Base-by-base conservation (phyloP, 2,797 vertebrate genomes). In the Pipistrellus nathusii region DNA sequence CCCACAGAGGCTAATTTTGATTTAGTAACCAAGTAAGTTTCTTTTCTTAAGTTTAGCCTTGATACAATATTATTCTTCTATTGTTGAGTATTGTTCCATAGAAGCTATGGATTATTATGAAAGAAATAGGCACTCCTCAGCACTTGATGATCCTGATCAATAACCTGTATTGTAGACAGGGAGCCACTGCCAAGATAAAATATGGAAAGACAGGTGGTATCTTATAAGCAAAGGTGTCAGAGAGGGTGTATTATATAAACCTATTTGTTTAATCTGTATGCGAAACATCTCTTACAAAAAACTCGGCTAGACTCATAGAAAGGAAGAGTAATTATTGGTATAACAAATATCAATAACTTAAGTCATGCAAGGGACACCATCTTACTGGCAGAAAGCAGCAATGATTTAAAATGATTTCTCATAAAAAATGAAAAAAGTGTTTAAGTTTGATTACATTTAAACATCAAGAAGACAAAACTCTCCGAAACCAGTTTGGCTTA, bases 1-100 rank as follows among this genome's bases (percentile, higher is more conserved):
- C 93, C 97, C 94, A 95, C 95, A 85, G 97, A 97, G 97, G 38
- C 89, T 97, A 97, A 98, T 98, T 97, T 93, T 94, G 86, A 95
- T 96, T 96, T 21, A 0, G 95, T 98, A 98, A 98, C 98, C 90
- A 98, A 97, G 95, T 97, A 90, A 71, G 20, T 94, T 72, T 95
- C 41, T 96, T 25, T 97, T 83, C 55, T 84, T 97, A 95, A 96
- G 35, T 5, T 44, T 88, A 96, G 46, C 1, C 80, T 95, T 95
- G 30, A 44, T 55, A 94, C 30, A 95, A 8, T 1, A 57, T 87
- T 95, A 53, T 78, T 91, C 85, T 32, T 66, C 27, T 76, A 12
- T 93, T 32, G 13, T 48, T 66, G 3, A 9, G 6, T 66, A 35
- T 66, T 48, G 44, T 48, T 35, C 21, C 30, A 25, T 12, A 68